Conservation (phyloP, 1,140 invertebrate species). For the Oscheius sp. region DNA sequence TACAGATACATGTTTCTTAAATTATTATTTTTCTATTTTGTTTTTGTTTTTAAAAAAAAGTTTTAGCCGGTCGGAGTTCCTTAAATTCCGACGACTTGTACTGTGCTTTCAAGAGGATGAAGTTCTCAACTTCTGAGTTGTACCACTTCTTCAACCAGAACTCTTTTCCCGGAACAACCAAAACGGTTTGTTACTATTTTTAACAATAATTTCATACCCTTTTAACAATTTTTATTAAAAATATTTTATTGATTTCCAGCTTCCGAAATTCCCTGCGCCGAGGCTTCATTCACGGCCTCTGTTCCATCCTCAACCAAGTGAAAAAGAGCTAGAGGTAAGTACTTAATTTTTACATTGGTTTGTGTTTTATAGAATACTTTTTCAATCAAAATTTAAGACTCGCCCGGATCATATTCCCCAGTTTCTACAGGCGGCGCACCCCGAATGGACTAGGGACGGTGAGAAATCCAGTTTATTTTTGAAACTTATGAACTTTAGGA, state of each 20-base stretch:
- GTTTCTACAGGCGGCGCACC: not conserved
- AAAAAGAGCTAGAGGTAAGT: conserved; percentile 13
- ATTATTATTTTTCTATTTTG: not conserved
- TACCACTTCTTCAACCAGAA: not conserved
- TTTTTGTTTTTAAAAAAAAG: not conserved
- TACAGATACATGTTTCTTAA: not conserved
- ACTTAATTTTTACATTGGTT: not conserved
- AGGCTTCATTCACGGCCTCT: not conserved
- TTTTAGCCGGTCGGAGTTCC: conserved; percentile 1
- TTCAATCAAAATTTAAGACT: not conserved
- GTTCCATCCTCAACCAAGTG: not conserved
- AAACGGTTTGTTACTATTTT: not conserved
- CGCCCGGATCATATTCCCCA: conserved; percentile 7
- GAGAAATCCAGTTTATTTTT: too few relatives aligned
- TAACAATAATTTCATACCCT: too few relatives aligned
- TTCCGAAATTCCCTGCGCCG: not conserved
- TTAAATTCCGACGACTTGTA: not conserved
- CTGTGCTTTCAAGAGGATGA: not conserved
- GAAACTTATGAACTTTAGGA: too few relatives aligned
- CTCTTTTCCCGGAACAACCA: not conserved
- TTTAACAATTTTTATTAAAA: too few relatives aligned
- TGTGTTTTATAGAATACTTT: not conserved
- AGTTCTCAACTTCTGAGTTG: not conserved
- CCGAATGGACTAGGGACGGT: conserved; percentile 16
- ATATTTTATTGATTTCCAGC: not conserved